A percentile compares a stretch with the other conserved stretches of the same genome.
Conservation (phyloP, 2,113 vertebrate species). For the Nannospalax galili region DNA sequence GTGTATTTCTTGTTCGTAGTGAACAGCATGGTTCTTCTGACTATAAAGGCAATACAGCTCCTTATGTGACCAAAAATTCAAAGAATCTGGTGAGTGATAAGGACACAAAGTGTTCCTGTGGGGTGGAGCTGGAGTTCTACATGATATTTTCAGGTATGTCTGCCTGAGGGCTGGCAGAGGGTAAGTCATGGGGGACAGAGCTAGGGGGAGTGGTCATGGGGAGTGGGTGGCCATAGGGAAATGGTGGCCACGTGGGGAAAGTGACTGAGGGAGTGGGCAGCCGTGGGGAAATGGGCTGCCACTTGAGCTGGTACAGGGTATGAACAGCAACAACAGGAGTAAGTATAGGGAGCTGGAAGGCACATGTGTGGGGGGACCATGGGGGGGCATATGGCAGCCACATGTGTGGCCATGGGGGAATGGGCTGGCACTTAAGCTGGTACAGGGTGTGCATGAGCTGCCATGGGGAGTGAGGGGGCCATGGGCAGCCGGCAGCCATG, state of each 20-base stretch:
- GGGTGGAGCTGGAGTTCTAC: not conserved
- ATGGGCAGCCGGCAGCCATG: no score
- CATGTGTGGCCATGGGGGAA: not conserved
- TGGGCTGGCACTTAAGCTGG: not conserved
- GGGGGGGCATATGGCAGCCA: not conserved
- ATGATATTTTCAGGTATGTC: no score
- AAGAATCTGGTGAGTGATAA: not conserved
- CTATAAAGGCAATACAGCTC: not conserved
- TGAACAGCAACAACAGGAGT: no score
- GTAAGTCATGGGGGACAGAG: fast-evolving
- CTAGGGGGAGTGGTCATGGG: not conserved
- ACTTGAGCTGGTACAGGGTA: no score
- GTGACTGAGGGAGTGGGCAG: not conserved
- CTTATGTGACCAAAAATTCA: constrained; percentile 2
- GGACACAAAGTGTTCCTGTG: not conserved
- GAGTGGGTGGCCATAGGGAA: not conserved
- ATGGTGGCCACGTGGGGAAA: not conserved
- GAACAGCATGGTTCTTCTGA: not conserved
- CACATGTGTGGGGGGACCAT: not conserved
- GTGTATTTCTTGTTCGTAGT: not conserved
- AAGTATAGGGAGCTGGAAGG: not conserved
- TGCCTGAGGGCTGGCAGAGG: not conserved
- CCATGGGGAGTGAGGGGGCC: no score
- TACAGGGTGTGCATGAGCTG: not conserved
- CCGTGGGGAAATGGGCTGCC: not conserved